Base-by-base conservation (phyloP, 2,797 vertebrate genomes). In the Allobates femoralis region DNA sequence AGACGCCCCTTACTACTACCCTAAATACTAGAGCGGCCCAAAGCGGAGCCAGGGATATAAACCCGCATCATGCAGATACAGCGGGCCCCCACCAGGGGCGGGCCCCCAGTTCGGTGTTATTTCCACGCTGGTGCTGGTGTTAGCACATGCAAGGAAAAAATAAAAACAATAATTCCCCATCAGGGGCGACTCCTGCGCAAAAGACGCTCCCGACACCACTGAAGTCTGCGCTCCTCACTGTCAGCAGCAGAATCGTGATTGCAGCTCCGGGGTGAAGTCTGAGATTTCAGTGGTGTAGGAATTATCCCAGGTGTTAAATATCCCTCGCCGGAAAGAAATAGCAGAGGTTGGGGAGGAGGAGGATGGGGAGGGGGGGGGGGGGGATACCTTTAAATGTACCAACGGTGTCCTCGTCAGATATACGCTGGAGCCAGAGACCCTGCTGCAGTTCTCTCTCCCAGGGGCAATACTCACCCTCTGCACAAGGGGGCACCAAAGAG, bases 391-490 rank as follows among this genome's bases (percentile, higher is more conserved):
- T 96, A 86, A 93, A 92, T 92, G 96, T 96, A 97, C 96, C 96
- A 91, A 93, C 92, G 94, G 97, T 96, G 93, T 98, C 96, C 96
- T 98, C 96, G 64, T 96, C 91, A 93, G 94, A 94, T 62, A 98
- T 94, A 92, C 88, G 96, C 89, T 96, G 96, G 90, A 97, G 95
- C 97, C 96, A 97, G 85, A 96, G 95, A 92, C 96, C 96, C 92
- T 96, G 96, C 93, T 96, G 96, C 90, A 97, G 95, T 92, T 98
- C 97, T 93, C 89, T 96, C 89, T 97, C 95, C 98, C 96, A 96
- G 88, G 98, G 97, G 92, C 94, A 96, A 95, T 98, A 98, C 95
- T 97, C 96, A 78, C 97, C 97, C 95, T 97, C 97, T 99, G 96
- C 93, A 95, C 96, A 93, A 96, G 96, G 94, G 95, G 96, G 95